Conservation (phyloP, 2,113 vertebrate genomes). For the Colinus virginianus region DNA sequence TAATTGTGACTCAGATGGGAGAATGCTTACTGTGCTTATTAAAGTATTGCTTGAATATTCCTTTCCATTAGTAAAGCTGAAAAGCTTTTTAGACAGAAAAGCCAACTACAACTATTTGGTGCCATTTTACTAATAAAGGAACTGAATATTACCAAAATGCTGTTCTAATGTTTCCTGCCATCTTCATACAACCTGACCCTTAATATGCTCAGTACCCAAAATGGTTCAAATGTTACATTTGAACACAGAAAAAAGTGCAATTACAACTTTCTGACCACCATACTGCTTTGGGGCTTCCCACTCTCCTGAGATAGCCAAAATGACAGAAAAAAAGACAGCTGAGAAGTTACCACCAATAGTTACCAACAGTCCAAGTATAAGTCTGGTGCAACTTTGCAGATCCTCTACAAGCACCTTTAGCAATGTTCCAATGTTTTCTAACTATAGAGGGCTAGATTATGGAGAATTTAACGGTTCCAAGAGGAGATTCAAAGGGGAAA, state of each 20-base stretch:
- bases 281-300: not conserved
- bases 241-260: not conserved
- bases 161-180: not conserved
- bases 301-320: not conserved
- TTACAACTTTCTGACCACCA: not conserved
- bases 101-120: not conserved
- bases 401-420: not conserved
- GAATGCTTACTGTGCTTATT: not conserved
- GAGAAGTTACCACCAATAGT: not conserved
- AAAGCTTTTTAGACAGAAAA: not conserved
- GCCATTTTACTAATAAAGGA: not conserved
- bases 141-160: not conserved
- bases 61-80: not conserved
- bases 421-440: not conserved
- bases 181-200: not conserved
- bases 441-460: not conserved
- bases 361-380: not conserved
- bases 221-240: not conserved
- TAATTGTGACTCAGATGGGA: not conserved
- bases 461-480: not conserved
- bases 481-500: not conserved
- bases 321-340: not conserved
- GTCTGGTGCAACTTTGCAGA: not conserved
- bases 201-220: not conserved
- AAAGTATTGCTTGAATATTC: not conserved